Evolutionary conservation across 2,797 vertebrate species (phyloP), one percentile per base, ranked within the genome.

Genomic region (Siniperca scherzeri): DNA sequence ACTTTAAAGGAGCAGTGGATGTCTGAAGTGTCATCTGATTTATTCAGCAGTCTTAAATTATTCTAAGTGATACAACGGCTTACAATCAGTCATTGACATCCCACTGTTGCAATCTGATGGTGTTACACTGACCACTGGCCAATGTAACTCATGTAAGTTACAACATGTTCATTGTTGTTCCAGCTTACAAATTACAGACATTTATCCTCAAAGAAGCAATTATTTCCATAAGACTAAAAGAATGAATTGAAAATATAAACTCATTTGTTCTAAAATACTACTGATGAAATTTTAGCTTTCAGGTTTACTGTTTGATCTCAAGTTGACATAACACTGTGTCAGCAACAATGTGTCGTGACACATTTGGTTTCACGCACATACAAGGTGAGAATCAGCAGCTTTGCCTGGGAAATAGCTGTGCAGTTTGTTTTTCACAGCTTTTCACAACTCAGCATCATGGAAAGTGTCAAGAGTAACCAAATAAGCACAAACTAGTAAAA

Each of bases 341-440:
- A 78, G 62, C 78, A 89, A 85, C 88, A 91, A 84, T 86, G 88
- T 89, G 88, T 74, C 27, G 8, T 80, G 82, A 80, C 88, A 91
- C 92, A 77, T 91, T 90, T 70, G 64, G n/a, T 80, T 76, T 79
- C 84, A 60, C 42, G 25, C 83, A 80, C 67, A 85, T 11, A 5
- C 70, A 88, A 79, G 88, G 87, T 91, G 89, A 87, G 84, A 91
- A 90, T 83, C 61, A 3, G 70, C 81, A 61, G 84, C 77, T 84
- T 78, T 80, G 74, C 61, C 56, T 66, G 84, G 72, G 79, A 87
- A 83, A 66, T 77, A 52, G 84, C 78, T 87, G 86, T 57, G 81
- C 88, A 85, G 78, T 86, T 93, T 80, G 61, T 87, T 90, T 87
- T 86, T 89, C 80, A 80, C 83, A 81, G 68, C 84, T 90, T 88